Conservation (phyloP, 2,113 vertebrate species). For the Psettodes erumei region DNA sequence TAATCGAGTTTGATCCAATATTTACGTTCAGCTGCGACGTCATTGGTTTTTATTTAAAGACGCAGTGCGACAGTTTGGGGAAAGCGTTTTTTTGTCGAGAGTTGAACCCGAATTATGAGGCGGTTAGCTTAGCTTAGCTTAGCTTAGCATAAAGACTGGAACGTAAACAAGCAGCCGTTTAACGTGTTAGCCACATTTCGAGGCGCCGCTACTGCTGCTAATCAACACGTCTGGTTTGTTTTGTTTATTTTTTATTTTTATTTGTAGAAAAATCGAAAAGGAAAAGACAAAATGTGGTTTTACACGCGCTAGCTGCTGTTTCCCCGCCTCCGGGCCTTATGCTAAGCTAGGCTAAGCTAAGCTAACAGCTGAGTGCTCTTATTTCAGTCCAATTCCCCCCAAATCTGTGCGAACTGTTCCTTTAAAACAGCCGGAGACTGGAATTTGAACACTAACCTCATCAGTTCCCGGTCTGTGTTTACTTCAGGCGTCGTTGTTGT, state of each 20-base stretch:
- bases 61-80: constrained; percentile 11
- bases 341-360: neutral
- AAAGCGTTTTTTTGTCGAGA: constrained; percentile 17
- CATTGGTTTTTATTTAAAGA: constrained; percentile 31
- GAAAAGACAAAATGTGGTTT: neutral
- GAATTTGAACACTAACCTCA: constrained; percentile 53
- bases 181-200: too few relatives aligned
- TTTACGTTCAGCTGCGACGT: constrained; percentile 32
- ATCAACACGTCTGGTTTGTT: too few relatives aligned
- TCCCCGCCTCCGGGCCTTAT: neutral
- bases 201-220: too few relatives aligned
- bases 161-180: too few relatives aligned
- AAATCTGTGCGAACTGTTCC: neutral
- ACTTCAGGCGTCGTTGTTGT: constrained; percentile 21
- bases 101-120: too few relatives aligned
- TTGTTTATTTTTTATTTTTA: too few relatives aligned
- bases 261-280: neutral
- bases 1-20: constrained; percentile 41
- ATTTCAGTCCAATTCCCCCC: neutral
- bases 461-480: constrained; percentile 13
- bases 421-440: constrained; percentile 20
- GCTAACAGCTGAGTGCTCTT: neutral
- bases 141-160: constrained; percentile 24
- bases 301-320: neutral
- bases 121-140: neutral